Evolutionary conservation across 2,113 vertebrate species (phyloP).

Genomic region (Carlito syrichta): DNA sequence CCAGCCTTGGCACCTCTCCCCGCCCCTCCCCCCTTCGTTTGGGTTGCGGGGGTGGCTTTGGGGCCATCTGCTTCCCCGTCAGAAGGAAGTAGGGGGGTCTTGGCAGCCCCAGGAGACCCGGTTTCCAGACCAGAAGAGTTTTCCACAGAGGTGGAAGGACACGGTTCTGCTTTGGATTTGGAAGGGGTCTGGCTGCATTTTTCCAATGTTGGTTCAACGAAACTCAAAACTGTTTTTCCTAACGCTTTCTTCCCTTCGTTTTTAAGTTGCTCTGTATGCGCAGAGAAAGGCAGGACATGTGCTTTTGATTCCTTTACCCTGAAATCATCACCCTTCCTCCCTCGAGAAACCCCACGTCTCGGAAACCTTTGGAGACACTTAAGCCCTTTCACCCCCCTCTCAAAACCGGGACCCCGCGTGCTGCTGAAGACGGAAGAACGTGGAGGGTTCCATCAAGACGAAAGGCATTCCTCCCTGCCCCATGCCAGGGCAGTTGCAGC

Average conservation of each 20-base stretch:
- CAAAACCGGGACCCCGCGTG: conserved; percentile 30
- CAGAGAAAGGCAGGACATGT: conserved; percentile 47
- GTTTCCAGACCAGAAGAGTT: conserved; percentile 57
- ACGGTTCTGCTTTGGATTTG: conserved; percentile 67
- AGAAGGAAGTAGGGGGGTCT: background rate
- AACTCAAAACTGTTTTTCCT: conserved; percentile 66
- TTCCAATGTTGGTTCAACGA: conserved; percentile 67
- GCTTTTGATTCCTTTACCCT: conserved; percentile 65
- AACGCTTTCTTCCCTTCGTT: conserved; percentile 43
- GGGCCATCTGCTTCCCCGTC: background rate
- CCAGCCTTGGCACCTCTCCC: background rate
- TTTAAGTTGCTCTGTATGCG: conserved; percentile 38
- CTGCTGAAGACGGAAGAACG: conserved; percentile 43
- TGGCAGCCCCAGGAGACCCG: conserved; percentile 40
- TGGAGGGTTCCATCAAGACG: conserved; percentile 35
- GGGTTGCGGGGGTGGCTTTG: background rate
- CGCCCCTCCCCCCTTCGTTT: background rate
- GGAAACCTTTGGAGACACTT: conserved; percentile 61
- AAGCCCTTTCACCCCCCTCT: conserved; percentile 39
- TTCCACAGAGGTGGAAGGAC: conserved; percentile 59
- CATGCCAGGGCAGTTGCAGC: background rate
- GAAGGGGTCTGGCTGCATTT: conserved; percentile 59
- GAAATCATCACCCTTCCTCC: conserved; percentile 57
- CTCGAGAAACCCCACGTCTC: conserved; percentile 49
- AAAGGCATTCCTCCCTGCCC: conserved; percentile 23